phyloP scores from a whole-genome alignment of 2,797 vertebrate species.

The Sibirionetta formosa region DNA sequence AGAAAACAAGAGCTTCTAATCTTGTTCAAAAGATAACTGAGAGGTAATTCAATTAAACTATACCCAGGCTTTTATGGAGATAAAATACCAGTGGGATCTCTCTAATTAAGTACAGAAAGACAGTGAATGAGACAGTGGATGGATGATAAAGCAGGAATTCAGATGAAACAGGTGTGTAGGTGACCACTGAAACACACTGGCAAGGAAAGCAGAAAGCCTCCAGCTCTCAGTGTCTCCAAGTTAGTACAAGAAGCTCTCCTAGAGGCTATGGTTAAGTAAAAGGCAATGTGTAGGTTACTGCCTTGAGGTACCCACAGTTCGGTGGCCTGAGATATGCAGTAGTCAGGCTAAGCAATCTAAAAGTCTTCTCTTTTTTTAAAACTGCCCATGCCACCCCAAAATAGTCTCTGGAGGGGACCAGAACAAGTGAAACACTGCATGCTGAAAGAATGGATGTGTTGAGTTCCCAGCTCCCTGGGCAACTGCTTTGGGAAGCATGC shows the following conservation, averaged over 20 bases:
- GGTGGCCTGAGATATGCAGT: background rate
- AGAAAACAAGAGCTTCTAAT: background rate
- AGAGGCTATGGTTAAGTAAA: background rate
- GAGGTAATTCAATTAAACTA: background rate
- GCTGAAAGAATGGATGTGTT: background rate
- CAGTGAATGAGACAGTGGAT: background rate
- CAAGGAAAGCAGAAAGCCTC: background rate
- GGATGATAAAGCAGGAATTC: background rate
- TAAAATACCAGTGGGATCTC: background rate
- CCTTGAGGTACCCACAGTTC: background rate
- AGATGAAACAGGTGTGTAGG: background rate
- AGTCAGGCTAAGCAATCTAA: background rate
- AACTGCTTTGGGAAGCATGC: background rate
- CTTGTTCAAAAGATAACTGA: background rate
- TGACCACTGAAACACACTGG: background rate
- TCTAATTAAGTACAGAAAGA: background rate
- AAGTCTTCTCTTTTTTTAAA: background rate
- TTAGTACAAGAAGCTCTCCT: background rate
- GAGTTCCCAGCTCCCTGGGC: background rate
- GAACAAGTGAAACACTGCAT: background rate
- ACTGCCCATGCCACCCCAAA: background rate
- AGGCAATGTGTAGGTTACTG: background rate
- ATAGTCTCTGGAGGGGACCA: background rate
- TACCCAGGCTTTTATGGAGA: background rate
- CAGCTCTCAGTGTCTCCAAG: background rate